Base-by-base conservation (phyloP, 2,888 invertebrate genomes). In the Myopa testacea region DNA sequence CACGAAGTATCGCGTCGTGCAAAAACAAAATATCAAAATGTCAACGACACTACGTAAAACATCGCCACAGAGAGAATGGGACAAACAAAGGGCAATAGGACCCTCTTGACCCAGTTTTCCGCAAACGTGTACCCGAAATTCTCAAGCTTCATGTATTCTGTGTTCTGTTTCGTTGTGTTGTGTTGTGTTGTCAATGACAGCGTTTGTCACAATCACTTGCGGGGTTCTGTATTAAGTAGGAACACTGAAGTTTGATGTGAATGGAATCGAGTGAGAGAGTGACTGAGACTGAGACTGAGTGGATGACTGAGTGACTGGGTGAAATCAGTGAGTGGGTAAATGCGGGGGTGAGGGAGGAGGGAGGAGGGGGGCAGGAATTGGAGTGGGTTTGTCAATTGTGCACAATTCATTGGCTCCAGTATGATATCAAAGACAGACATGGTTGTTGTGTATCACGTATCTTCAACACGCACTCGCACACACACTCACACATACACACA, bases 151-250 rank as follows among this genome's bases (percentile, higher is more conserved):
- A 26, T 26, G 40, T 62, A 12, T 50, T 45, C 45, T 10, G 10
- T 45, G 45, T 45, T 45, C 45, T 45, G 45, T 26, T 26, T 2
- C 26, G 26, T 26, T 26, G 26, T 26, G 45, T 45, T 45, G 7
- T 45, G 45, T 45, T 45, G 45, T 45, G 45, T 45, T 75, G 58
- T 74, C 74, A 34, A 6, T 60, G 60, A 40, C 58, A 75, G 34
- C 55, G 60, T 75, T 75, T 68, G 75, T 75, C 75, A 55, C 58
- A 67, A 75, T 60, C 75, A 75, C 38, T 68, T 68, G 68, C 26
- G 14, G 14, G 60, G 34, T 55, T 16, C 50, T 37, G n/a, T 16
- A n/a, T 7, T n/a, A 19, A 69, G 12, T 40, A 40, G 0, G 34
- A 40, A 68, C 14, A 37, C 16, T 69, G 0, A 50, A 69, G 68